Base-by-base conservation (phyloP, 37 sponge, comb jelly and placozoan species). In the Cladorhizidae sp. region DNA sequence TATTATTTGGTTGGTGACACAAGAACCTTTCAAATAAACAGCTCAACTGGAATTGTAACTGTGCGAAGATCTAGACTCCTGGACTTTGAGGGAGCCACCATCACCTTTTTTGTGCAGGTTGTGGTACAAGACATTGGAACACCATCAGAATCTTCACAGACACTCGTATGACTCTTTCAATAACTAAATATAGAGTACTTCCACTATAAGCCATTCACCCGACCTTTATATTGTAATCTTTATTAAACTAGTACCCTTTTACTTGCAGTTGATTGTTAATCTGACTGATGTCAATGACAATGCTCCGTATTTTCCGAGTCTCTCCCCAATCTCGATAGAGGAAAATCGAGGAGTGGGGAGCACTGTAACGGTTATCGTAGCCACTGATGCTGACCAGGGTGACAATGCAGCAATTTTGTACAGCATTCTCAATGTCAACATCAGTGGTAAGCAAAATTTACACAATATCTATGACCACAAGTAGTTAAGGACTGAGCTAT, bases 1-100 rank as follows among this genome's bases (percentile, higher is more conserved):
- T 94, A 78, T 36, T 28, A 37, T 2, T 41, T 93, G 35, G 73
- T 76, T 31, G n/a, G n/a, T n/a, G 42, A 49, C 63, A 78, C 82
- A n/a, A 35, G 20, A 1, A 29, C 45, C 58, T 77, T 85, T 38
- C 28, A 29, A 1, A 85, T 85, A 31, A 43, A 85, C 49, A 58
- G 3, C 14, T 58, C 18, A 26, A 52, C 78, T 49, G 82, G 72
- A 59, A 33, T 51, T 11, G 50, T 76, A 40, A 28, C 43, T 41
- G 41, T 70, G 2, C 63, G 50, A 1, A 31, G 73, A 1, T 15
- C 61, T 26, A 42, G 23, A 61, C 57, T 40, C 0, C 76, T 76
- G 3, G 76, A 76, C 23, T 67, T 64, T 67, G 79, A 78, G 43
- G n/a, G n/a, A n/a, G 49, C 35, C 17, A 67, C 68, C 26, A 22